Conservation (phyloP, 2,797 vertebrate genomes). For the Rallus crepitans region DNA sequence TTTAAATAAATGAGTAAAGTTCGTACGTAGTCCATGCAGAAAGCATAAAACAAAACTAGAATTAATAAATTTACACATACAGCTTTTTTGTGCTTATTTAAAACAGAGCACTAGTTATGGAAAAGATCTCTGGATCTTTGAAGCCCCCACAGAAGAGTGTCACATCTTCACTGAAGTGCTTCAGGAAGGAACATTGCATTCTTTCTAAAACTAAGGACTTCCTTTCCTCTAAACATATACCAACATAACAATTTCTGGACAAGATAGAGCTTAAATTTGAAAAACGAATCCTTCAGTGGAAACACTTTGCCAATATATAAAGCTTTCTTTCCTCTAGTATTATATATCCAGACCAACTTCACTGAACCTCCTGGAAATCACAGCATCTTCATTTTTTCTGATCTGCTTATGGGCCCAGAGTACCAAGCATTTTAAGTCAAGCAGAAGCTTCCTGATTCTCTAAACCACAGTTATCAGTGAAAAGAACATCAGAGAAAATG, state of each 20-base stretch:
- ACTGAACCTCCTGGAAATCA: background rate
- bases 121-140: background rate
- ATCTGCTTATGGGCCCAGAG: background rate
- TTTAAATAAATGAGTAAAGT: conserved; percentile 69
- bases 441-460: background rate
- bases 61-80: conserved; percentile 22
- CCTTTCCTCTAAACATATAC: background rate
- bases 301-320: background rate
- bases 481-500: background rate
- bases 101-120: background rate
- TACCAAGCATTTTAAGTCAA: background rate
- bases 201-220: background rate
- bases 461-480: background rate
- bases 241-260: background rate
- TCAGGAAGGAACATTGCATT: background rate
- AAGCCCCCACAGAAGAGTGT: background rate
- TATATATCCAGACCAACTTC: background rate
- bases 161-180: background rate
- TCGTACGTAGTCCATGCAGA: conserved; percentile 21
- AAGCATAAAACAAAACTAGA: background rate
- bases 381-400: background rate
- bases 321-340: background rate
- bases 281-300: background rate
- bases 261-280: background rate
- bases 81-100: background rate